Evolutionary conservation across 2,888 invertebrate species (phyloP).

Genomic region (Caenorhabditis zanzibari): DNA sequence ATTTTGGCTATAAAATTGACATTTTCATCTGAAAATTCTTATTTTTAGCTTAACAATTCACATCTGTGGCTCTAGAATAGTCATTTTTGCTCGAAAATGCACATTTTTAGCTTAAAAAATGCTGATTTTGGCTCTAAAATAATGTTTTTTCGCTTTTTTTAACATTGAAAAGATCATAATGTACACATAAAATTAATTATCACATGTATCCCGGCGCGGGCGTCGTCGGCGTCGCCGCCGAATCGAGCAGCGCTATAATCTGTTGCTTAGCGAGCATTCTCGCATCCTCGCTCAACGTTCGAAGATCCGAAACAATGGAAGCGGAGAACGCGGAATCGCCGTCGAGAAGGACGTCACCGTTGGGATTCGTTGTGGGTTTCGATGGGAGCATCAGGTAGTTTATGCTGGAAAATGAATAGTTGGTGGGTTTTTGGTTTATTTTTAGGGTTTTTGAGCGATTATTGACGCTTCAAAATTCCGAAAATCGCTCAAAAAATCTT

Average conservation of each 20-base stretch:
- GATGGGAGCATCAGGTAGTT: slow-evolving; percentile 45
- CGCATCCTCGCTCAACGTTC: slow-evolving; percentile 72
- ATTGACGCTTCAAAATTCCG: too few relatives aligned
- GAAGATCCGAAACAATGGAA: slow-evolving; percentile 78
- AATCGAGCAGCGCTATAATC: slow-evolving; percentile 71
- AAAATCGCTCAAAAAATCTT: too few relatives aligned
- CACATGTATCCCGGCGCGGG: background rate
- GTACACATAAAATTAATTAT: background rate
- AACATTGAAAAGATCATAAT: too few relatives aligned
- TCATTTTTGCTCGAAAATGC: too few relatives aligned
- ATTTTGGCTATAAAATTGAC: too few relatives aligned
- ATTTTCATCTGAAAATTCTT: background rate
- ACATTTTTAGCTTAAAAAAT: background rate
- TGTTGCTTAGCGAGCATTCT: slow-evolving; percentile 75
- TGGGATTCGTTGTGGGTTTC: slow-evolving; percentile 29
- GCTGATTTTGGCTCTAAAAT: too few relatives aligned
- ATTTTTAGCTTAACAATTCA: background rate
- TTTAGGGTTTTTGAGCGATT: too few relatives aligned
- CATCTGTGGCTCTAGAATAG: background rate
- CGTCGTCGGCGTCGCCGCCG: slow-evolving; percentile 46
- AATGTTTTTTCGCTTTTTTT: too few relatives aligned
- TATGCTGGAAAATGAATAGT: slow-evolving; percentile 30
- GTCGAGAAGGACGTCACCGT: slow-evolving; percentile 73
- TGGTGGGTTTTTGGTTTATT: too few relatives aligned
- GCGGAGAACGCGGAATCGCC: slow-evolving; percentile 81